Evolutionary conservation across 2,113 vertebrate species (phyloP).

Genomic region (Leptosomus discolor): DNA sequence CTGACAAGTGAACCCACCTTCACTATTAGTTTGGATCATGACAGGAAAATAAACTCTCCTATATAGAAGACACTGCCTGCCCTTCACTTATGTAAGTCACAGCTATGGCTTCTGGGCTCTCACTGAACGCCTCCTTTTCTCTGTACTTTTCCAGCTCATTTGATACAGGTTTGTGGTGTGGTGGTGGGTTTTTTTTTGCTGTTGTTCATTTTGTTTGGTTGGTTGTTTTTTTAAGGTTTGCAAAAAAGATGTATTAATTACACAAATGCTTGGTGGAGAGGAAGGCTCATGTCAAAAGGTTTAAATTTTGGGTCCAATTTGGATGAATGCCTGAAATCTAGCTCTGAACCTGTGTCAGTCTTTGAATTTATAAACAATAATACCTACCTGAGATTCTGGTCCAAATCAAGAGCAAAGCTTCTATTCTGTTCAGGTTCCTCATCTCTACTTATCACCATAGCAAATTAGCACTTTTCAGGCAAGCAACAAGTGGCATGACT

Average conservation of each 20-base stretch:
- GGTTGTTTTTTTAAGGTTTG: neutral
- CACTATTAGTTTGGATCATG: neutral
- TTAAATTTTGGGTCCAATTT: slow-evolving; percentile 31
- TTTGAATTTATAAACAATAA: slow-evolving; percentile 57
- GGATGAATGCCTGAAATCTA: slow-evolving; percentile 25
- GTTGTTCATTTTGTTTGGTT: neutral
- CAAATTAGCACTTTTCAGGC: neutral
- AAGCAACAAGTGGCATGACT: neutral
- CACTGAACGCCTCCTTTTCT: neutral
- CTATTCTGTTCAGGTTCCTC: slow-evolving; percentile 32
- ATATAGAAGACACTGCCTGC: neutral
- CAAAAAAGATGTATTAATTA: slow-evolving; percentile 1
- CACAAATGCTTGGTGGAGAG: neutral
- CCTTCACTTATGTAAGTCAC: neutral
- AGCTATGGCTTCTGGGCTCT: neutral
- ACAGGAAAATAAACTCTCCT: neutral
- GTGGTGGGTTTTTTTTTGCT: fast-evolving
- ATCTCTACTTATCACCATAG: neutral
- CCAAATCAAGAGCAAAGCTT: neutral
- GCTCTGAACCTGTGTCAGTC: neutral
- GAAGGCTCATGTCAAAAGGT: slow-evolving; percentile 6
- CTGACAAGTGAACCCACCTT: neutral
- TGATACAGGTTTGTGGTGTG: neutral
- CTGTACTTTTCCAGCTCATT: slow-evolving; percentile 46
- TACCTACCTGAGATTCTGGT: slow-evolving; percentile 27